Evolutionary conservation across 2,888 invertebrate species (phyloP).

Genomic region (Alviniconcha strummeri): DNA sequence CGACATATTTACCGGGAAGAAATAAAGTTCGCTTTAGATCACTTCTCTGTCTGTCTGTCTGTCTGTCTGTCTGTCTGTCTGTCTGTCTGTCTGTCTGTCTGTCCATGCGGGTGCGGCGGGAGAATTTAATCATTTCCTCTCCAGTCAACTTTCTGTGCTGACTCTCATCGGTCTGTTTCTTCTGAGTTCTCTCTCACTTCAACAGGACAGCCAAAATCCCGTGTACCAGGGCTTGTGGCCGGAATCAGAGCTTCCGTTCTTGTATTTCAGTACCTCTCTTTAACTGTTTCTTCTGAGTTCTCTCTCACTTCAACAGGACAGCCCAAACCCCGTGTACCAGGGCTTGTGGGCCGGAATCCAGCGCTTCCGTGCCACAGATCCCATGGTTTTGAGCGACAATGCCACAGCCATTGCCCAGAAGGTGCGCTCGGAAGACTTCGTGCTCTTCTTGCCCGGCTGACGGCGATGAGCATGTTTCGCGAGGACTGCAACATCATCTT

Average conservation of each 20-base stretch:
- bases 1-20: no score
- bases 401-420: neutral
- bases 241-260: neutral
- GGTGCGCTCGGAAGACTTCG: slow-evolving; percentile 1
- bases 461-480: neutral
- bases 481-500: neutral
- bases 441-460: neutral
- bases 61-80: no score
- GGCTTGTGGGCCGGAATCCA: neutral
- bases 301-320: neutral
- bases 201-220: neutral
- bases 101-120: no score
- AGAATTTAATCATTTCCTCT: no score
- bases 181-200: neutral
- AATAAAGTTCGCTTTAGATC: no score
- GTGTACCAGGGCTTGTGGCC: neutral
- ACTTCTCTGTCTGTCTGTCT: no score
- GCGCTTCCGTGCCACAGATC: neutral
- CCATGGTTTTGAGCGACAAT: neutral
- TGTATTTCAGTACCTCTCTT: no score
- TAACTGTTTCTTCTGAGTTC: neutral
- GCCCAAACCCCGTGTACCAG: neutral
- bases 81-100: no score
- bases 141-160: no score
- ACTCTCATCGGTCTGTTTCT: neutral